Conservation (phyloP, 2,113 vertebrate genomes). For the Nothocercus julius region DNA sequence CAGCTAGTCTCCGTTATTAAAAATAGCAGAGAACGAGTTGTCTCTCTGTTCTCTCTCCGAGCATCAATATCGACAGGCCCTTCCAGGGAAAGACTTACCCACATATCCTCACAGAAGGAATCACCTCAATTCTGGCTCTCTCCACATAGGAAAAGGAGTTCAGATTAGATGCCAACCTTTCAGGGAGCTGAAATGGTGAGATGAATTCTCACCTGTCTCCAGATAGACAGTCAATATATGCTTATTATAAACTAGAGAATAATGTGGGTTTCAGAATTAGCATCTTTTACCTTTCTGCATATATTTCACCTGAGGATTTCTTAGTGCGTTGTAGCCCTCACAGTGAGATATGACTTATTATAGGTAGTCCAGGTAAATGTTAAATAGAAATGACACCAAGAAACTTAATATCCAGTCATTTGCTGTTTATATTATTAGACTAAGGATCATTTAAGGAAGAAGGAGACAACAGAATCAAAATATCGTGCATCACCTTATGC, state of each 20-base stretch:
- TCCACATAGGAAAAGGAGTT: neutral
- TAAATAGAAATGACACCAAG: neutral
- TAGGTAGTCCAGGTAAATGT: neutral
- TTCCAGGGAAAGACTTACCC: neutral
- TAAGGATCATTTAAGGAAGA: neutral
- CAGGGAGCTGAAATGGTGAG: neutral
- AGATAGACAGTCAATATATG: neutral
- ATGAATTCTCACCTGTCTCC: neutral
- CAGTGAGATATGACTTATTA: neutral
- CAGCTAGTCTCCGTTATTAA: neutral
- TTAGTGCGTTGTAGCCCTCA: neutral
- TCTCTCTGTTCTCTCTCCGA: neutral
- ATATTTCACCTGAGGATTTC: neutral
- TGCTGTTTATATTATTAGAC: neutral
- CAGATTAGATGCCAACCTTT: neutral
- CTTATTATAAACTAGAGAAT: neutral
- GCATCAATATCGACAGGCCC: neutral
- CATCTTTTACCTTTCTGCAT: neutral
- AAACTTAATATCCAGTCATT: neutral
- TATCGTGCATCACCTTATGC: neutral
- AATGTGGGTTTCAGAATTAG: neutral
- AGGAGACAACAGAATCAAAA: neutral
- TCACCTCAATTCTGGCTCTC: neutral
- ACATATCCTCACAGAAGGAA: neutral
- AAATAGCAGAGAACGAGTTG: neutral